Percentiles rank a stretch among this genome's conserved stretches.
phyloP scores from a whole-genome alignment of 23 tunicate genomes.

The Halocynthia aurantium region DNA sequence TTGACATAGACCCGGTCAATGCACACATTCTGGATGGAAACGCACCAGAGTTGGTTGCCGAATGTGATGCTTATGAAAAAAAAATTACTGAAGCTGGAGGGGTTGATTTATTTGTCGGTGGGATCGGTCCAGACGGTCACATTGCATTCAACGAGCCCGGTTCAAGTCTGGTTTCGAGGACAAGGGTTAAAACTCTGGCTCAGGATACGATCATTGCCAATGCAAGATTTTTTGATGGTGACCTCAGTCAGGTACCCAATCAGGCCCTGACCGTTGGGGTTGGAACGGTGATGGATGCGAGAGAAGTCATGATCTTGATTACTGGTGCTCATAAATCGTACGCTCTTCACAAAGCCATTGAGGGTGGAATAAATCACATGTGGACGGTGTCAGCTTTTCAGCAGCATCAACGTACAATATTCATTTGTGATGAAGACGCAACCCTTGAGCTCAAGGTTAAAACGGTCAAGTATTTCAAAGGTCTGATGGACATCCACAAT shows the following conservation, averaged over 20 bases:
- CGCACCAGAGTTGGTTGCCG: slow-evolving; percentile 53
- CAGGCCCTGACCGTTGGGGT: slow-evolving; percentile 95
- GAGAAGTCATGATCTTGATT: slow-evolving; percentile 88
- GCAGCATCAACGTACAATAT: slow-evolving; percentile 82
- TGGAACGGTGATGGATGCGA: slow-evolving; percentile 92
- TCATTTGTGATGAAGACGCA: slow-evolving; percentile 86
- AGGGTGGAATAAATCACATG: slow-evolving; percentile 92
- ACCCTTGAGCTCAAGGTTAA: slow-evolving; percentile 89
- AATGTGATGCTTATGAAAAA: slow-evolving; percentile 57
- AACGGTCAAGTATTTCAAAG: slow-evolving; percentile 90
- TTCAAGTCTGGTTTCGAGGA: slow-evolving; percentile 82
- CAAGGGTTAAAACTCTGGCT: slow-evolving; percentile 81
- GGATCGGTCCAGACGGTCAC: slow-evolving; percentile 92
- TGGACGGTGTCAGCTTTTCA: slow-evolving; percentile 97
- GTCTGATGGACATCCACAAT: slow-evolving; percentile 69
- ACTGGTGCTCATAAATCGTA: slow-evolving; percentile 89
- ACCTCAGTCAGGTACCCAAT: slow-evolving; percentile 61
- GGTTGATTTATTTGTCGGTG: slow-evolving; percentile 76
- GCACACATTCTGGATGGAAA: slow-evolving; percentile 92
- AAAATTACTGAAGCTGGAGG: slow-evolving; percentile 85
- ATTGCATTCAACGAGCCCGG: slow-evolving; percentile 96
- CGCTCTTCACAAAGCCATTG: slow-evolving; percentile 92
- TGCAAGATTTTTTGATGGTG: slow-evolving; percentile 79
- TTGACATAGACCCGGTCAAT: slow-evolving; percentile 81
- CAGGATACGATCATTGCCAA: slow-evolving; percentile 89